Evolutionary conservation across 1,140 invertebrate species (phyloP).

Genomic region (Musca domestica): DNA sequence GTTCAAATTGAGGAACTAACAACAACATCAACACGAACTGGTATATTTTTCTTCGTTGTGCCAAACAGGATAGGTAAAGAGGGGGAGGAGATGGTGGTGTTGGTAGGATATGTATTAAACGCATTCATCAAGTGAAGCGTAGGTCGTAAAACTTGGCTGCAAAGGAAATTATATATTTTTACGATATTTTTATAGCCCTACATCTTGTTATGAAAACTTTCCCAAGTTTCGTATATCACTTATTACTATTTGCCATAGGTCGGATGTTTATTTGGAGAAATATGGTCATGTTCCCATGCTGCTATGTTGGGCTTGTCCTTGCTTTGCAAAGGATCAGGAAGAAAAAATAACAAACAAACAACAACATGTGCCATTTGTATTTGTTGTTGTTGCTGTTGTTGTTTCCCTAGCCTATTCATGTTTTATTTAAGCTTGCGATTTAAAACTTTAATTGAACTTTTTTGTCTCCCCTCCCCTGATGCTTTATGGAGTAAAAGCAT

Average conservation of each 20-base stretch:
- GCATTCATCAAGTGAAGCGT: slow-evolving; percentile 21
- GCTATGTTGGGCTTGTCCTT: too few relatives aligned
- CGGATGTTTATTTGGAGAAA: too few relatives aligned
- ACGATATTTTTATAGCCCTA: slow-evolving; percentile 22
- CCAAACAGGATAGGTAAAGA: not conserved
- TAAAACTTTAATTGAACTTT: slow-evolving; percentile 21
- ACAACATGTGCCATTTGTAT: too few relatives aligned
- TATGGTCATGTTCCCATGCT: too few relatives aligned
- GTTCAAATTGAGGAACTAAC: not conserved
- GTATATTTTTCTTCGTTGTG: not conserved
- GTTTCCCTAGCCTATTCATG: too few relatives aligned
- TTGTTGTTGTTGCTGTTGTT: too few relatives aligned
- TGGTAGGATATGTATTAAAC: slow-evolving; percentile 5
- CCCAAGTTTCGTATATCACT: not conserved
- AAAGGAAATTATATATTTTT: slow-evolving; percentile 22
- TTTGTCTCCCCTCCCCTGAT: too few relatives aligned
- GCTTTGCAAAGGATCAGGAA: too few relatives aligned
- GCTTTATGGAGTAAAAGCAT: too few relatives aligned
- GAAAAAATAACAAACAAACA: too few relatives aligned
- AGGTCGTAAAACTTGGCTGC: slow-evolving; percentile 19
- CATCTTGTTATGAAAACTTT: slow-evolving; percentile 19
- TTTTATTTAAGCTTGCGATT: not conserved
- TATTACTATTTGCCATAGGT: too few relatives aligned
- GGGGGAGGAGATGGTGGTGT: not conserved
- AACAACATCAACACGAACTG: not conserved